Base-by-base conservation (phyloP, 1,140 invertebrate genomes). In the Drosophila nikananu region DNA sequence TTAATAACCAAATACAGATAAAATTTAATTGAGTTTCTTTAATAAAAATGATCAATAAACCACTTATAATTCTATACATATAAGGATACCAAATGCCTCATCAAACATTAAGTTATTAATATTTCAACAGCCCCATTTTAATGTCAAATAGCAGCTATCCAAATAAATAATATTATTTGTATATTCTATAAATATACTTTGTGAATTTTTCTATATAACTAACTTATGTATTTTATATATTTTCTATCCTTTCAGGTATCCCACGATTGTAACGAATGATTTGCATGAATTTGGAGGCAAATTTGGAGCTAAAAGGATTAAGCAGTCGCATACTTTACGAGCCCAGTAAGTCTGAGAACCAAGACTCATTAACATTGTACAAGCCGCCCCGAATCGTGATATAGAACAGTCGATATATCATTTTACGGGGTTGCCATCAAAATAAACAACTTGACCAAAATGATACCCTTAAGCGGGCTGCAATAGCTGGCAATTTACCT, bases 401-500 rank as follows among this genome's bases (percentile, higher is more conserved):
- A 59, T 42, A 48, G 61, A 55, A 51, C 78, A 62, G 60, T 74
- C 78, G 61, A 86, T 81, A 86, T 86, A 75, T 81, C 59, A 86
- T 84, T 81, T 81, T 77, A 75, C 52, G 64, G 64, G 70, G 57
- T 54, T 39, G 44, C 78, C 74, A 48, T 64, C 75, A 81, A 86
- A 81, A 74, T 71, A 81, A 78, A 81, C 68, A 80, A 78, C 67
- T 86, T 78, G 74, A 81, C 74, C 65, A 75, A 86, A 74, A 86
- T 79, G 49, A 81, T 86, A 62, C 65, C 82, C 77, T 61, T 57
- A 75, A 86, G 82, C 82, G 82, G 49, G 67, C 63, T 77, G 81
- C 77, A 84, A 71, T 83, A 67, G 80, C 59, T 61, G 80, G 64
- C 70, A 67, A 67, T 63, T 77, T 81, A 41, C 61, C 70, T 64